A percentile compares a stretch with the other conserved stretches of the same genome.
These are phyloP conservation scores for Lepidocyrtoides sp. DNA, from an alignment of 2,888 invertebrate genomes.

Conservation along the genomic window DNA sequence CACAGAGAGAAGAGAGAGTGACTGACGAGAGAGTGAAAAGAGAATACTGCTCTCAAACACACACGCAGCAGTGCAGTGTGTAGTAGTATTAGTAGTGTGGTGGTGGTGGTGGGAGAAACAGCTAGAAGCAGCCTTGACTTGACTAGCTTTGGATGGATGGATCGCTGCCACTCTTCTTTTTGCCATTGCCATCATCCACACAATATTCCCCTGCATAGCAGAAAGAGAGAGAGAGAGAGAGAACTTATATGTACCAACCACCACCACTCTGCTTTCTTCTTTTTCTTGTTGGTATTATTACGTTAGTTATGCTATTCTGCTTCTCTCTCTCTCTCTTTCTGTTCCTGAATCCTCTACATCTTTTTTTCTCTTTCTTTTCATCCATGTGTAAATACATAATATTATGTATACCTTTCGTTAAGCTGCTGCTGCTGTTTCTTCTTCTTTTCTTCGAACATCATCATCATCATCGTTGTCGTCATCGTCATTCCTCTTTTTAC, in stretches of 20 bases:
- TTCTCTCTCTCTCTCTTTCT: constrained; percentile 34
- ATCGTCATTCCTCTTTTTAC: not conserved
- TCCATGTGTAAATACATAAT: not conserved
- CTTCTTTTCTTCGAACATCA: not conserved
- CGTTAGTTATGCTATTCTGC: constrained; percentile 66
- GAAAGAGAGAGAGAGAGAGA: too few species aligned
- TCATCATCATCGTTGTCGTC: constrained; percentile 4
- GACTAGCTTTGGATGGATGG: constrained; percentile 77
- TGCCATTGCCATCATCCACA: constrained; percentile 24
- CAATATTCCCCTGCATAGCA: not conserved
- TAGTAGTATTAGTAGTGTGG: constrained; percentile 17
- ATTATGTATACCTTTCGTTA: constrained; percentile 20
- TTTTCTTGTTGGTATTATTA: constrained; percentile 72
- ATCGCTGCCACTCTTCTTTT: constrained; percentile 75
- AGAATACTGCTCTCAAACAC: constrained; percentile 59
- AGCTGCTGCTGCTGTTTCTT: constrained; percentile 10
- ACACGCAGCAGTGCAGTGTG: not conserved
- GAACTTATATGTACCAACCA: constrained; percentile 10
- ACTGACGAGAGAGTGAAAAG: constrained; percentile 57
- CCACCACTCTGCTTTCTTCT: constrained; percentile 50
- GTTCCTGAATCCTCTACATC: constrained; percentile 63
- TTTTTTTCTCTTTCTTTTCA: constrained; percentile 65
- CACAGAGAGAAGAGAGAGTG: too few species aligned
- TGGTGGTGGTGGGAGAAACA: constrained; percentile 17
- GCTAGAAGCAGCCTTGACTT: constrained; percentile 70